A percentile compares a stretch with the other conserved stretches of the same genome.
Conservation (phyloP, 2,888 invertebrate genomes). For the Micoletzkya japonica region DNA sequence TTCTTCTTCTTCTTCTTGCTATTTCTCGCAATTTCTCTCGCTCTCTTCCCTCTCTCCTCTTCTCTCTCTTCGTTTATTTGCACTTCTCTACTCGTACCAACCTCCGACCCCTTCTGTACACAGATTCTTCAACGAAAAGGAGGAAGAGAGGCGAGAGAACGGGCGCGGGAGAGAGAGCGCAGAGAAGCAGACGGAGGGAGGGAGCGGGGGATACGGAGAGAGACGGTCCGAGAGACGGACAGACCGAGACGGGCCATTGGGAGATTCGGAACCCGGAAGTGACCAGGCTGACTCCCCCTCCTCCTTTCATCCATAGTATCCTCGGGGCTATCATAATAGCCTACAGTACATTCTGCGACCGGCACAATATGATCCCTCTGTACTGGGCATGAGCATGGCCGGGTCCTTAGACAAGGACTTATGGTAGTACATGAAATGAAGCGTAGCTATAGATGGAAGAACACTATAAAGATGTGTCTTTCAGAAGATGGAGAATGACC, state of each 20-base stretch:
- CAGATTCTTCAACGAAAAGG: background rate
- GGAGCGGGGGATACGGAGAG: too few relatives aligned
- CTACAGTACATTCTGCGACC: background rate
- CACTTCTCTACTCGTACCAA: conserved; percentile 12
- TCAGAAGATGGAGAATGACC: conserved; percentile 60
- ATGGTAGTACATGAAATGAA: too few relatives aligned
- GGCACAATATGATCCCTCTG: too few relatives aligned
- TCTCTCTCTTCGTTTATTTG: background rate
- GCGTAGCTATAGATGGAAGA: too few relatives aligned
- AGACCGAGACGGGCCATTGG: too few relatives aligned
- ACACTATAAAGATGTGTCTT: conserved; percentile 27
- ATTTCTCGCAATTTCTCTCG: background rate
- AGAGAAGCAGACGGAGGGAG: too few relatives aligned
- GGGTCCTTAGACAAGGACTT: too few relatives aligned
- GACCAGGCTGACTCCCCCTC: background rate
- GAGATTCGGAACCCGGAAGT: conserved; percentile 22
- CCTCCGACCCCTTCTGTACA: conserved; percentile 13
- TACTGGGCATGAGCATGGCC: too few relatives aligned
- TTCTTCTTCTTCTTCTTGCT: conserved; percentile 12
- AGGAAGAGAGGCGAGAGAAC: too few relatives aligned
- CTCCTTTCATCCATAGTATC: background rate
- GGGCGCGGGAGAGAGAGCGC: too few relatives aligned
- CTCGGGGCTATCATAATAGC: background rate
- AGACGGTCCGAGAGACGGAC: too few relatives aligned
- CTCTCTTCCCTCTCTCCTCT: background rate